Base-by-base conservation (phyloP, 2,113 vertebrate genomes). In the Thamnophis sirtalis region DNA sequence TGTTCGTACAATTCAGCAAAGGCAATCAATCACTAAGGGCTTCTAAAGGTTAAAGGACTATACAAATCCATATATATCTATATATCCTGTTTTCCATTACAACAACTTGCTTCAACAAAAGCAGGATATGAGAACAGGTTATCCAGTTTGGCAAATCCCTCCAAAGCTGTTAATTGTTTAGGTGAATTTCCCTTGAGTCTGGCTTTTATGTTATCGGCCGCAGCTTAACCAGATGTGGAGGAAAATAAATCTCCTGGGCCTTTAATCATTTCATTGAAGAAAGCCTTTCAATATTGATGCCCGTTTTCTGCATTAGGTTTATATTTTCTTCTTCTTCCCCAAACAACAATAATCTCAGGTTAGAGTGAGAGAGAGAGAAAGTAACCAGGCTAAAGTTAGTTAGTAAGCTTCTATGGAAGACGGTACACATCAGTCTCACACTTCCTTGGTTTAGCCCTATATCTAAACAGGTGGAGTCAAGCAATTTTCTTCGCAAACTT, bases 81-180 rank as follows among this genome's bases (percentile, higher is more conserved):
- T n/a, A 87, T 91, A 94, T 97, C 96, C 96, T 97, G 96, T 97
- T 96, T 96, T 89, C 68, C 53, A 92, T 95, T 93, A 89, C 89
- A 87, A 73, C 90, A 88, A 58, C 86, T 93, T 51, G 38, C 87
- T 91, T 91, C 92, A 84, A 68, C 94, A 95, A 94, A 94, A 95
- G 93, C 95, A 96, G 96, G 96, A 96, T 95, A 88, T 95, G 95
- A 92, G 87, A 92, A 86, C 91, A 84, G 91, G 43, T 55, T 55
- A n/a, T 93, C 50, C 28, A 33, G 38, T 91, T 89, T 94, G 96
- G 93, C 92, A 95, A 86, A 95, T 53, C 60, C 86, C 86, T 68
- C 88, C 92, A 94, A 58, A 93, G n/a, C 94, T 84, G 43, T 89
- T 93, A 90, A 90, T 93, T 89, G 9, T 94, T 95, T 94, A 63